Percentiles rank a stretch among this genome's conserved stretches.
Evolutionary conservation across 2,797 vertebrate genomes (phyloP).

Genomic region (Megaceryle alcyon): DNA sequence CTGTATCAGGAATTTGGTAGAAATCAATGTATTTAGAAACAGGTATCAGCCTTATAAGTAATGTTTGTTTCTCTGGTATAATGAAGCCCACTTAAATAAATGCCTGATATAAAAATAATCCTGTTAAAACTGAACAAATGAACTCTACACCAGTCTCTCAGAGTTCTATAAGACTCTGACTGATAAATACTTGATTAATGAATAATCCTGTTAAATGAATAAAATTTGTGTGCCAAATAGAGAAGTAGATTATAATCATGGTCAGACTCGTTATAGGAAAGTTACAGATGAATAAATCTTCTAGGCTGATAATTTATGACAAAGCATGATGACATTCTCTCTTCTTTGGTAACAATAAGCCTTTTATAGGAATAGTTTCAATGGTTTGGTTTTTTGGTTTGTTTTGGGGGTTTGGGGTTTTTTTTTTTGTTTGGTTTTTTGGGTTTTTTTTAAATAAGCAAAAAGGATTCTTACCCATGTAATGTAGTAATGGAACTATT

Average conservation of each 20-base stretch:
- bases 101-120: conserved; percentile 77
- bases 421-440: neutral
- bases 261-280: conserved; percentile 67
- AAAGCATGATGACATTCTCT: conserved; percentile 61
- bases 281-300: conserved; percentile 71
- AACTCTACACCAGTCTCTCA: conserved; percentile 40
- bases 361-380: conserved; percentile 67
- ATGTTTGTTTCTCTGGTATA: conserved; percentile 56
- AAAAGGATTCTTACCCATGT: conserved; percentile 60
- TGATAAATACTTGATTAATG: conserved; percentile 76
- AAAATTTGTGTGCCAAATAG: conserved; percentile 67
- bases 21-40: conserved; percentile 70
- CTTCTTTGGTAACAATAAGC: conserved; percentile 55
- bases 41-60: conserved; percentile 70
- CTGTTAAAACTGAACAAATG: conserved; percentile 69
- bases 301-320: conserved; percentile 70
- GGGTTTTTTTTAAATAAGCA: neutral
- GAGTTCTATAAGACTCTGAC: conserved; percentile 52
- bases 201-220: conserved; percentile 75
- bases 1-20: conserved; percentile 71
- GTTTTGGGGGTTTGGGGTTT: neutral
- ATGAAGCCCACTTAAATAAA: conserved; percentile 75
- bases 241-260: conserved; percentile 61
- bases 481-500: conserved; percentile 29
- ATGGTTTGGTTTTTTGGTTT: neutral